A percentile compares a stretch with the other conserved stretches of the same genome.
Conservation (phyloP, 2,888 invertebrate species). For the Caenorhabditis japonica region DNA sequence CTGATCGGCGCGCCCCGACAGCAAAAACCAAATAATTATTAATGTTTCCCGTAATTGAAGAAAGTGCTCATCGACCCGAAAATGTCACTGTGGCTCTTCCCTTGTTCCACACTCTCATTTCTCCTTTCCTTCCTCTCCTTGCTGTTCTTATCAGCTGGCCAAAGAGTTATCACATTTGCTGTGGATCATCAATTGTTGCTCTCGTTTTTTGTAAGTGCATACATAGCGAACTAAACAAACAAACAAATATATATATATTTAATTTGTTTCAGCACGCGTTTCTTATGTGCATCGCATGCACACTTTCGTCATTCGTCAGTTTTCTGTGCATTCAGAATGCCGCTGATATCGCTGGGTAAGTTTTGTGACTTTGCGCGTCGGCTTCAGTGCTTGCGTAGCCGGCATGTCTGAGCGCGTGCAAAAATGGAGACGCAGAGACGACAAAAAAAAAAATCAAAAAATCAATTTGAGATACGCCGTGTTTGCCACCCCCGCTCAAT, state of each 20-base stretch:
- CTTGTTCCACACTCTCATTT: conserved; percentile 31
- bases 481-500: conserved; percentile 55
- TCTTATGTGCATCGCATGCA: conserved; percentile 40
- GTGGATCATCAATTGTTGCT: conserved; percentile 45
- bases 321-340: conserved; percentile 52
- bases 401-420: too few species aligned
- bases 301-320: conserved; percentile 50
- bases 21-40: too few species aligned
- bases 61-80: conserved; percentile 49
- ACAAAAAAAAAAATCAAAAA: background rate
- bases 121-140: conserved; percentile 43
- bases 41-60: conserved; percentile 47
- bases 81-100: conserved; percentile 48
- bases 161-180: conserved; percentile 34
- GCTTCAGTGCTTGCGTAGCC: too few species aligned
- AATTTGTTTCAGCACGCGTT: conserved; percentile 50
- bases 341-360: conserved; percentile 42
- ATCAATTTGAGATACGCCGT: conserved; percentile 50
- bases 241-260: too few species aligned
- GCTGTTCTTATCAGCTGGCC: conserved; percentile 38
- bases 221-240: too few species aligned
- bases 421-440: background rate
- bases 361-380: too few species aligned
- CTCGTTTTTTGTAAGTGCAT: conserved; percentile 40
- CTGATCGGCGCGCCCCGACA: too few species aligned